These are phyloP conservation scores for Mallotus villosus DNA, from an alignment of 2,797 vertebrate genomes.

Conservation along the genomic window DNA sequence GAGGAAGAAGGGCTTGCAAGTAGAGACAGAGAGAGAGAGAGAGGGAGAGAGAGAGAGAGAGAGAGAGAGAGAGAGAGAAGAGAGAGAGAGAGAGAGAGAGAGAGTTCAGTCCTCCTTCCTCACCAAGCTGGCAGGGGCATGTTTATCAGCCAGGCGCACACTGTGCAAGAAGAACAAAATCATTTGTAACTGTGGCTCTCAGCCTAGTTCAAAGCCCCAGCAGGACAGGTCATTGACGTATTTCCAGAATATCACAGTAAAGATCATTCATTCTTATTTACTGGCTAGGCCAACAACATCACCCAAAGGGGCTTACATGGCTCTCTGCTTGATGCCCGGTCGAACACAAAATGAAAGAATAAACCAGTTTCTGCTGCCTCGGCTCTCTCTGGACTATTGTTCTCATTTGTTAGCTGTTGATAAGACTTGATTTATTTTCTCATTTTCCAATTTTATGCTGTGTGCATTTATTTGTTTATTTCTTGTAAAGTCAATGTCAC, in stretches of 20 bases:
- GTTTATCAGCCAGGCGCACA: constrained; percentile 70
- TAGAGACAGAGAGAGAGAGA: constrained; percentile 43
- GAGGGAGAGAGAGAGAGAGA: constrained; percentile 44
- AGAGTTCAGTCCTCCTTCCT: constrained; percentile 46
- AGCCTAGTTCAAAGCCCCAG: constrained; percentile 69
- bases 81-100: constrained; percentile 27
- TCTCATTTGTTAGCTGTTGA: constrained; percentile 19
- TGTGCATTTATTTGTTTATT: constrained; percentile 1
- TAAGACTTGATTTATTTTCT: constrained; percentile 17
- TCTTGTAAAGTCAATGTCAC: background rate
- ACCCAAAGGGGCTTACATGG: constrained; percentile 41
- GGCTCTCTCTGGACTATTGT: constrained; percentile 17
- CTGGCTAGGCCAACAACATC: constrained; percentile 49
- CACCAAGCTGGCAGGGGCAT: constrained; percentile 69
- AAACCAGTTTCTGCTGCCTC: constrained; percentile 34
- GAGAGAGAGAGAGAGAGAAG: constrained; percentile 16
- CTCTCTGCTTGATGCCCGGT: constrained; percentile 43
- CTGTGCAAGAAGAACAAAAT: constrained; percentile 61
- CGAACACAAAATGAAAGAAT: constrained; percentile 47
- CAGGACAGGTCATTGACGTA: constrained; percentile 59
- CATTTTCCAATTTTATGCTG: background rate
- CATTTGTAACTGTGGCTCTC: constrained; percentile 62
- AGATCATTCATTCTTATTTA: constrained; percentile 67
- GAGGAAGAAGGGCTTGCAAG: constrained; percentile 43
- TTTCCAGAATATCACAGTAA: constrained; percentile 55